Evolutionary conservation across 2,888 invertebrate genomes (phyloP).

Genomic region (Lasioglossum morio): DNA sequence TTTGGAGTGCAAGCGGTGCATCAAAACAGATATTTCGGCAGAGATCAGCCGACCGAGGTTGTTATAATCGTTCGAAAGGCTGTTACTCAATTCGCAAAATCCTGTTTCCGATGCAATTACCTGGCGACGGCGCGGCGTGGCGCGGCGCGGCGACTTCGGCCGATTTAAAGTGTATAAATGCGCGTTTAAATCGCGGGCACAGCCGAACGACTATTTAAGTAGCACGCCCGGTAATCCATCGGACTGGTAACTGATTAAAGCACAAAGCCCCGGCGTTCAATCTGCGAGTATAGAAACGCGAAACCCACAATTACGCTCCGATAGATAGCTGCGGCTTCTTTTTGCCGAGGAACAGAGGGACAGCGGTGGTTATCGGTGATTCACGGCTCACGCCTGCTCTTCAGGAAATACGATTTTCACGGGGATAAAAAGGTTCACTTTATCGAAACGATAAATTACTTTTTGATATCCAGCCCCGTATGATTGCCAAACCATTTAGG

Average conservation of each 20-base stretch:
- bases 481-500: neutral
- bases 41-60: neutral
- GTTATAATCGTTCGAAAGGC: slow-evolving; percentile 4
- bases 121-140: too few relatives aligned
- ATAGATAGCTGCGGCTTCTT: slow-evolving; percentile 57
- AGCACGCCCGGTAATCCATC: slow-evolving; percentile 46
- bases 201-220: slow-evolving; percentile 48
- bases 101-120: neutral
- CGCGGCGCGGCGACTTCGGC: neutral
- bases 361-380: slow-evolving; percentile 68
- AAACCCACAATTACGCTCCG: slow-evolving; percentile 64
- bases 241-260: slow-evolving; percentile 46
- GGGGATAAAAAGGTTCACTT: slow-evolving; percentile 45
- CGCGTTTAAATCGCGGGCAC: slow-evolving; percentile 43
- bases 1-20: neutral
- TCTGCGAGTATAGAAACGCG: slow-evolving; percentile 43
- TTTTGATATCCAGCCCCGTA: slow-evolving; percentile 35
- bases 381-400: slow-evolving; percentile 40
- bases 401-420: slow-evolving; percentile 60
- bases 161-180: slow-evolving; percentile 53
- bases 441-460: slow-evolving; percentile 53
- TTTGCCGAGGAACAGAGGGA: slow-evolving; percentile 57
- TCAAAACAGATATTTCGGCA: neutral
- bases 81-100: slow-evolving; percentile 11
- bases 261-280: slow-evolving; percentile 51